Evolutionary conservation across 2,888 invertebrate species (phyloP).

Genomic region (Aplocera efformata): DNA sequence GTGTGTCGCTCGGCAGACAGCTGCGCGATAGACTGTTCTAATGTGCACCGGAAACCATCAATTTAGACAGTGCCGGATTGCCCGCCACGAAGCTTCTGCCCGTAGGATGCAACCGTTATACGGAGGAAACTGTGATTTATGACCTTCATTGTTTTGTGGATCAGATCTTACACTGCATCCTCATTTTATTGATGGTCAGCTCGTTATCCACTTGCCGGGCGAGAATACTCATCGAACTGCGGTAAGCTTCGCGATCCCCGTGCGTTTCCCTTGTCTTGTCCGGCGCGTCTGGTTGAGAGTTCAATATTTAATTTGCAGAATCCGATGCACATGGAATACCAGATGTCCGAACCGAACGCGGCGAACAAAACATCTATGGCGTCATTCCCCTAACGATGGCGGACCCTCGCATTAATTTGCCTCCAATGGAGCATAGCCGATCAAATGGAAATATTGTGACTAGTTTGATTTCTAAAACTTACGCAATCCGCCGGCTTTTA

Average conservation of each 20-base stretch:
- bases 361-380: conserved; percentile 50
- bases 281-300: conserved; percentile 21
- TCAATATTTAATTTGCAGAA: conserved; percentile 26
- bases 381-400: conserved; percentile 41
- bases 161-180: conserved; percentile 53
- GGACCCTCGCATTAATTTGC: conserved; percentile 46
- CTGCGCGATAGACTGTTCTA: conserved; percentile 69
- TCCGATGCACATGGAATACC: conserved; percentile 33
- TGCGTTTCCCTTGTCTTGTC: conserved; percentile 17
- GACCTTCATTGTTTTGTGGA: conserved; percentile 74
- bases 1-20: conserved; percentile 75
- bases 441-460: conserved; percentile 31
- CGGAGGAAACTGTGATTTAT: conserved; percentile 76
- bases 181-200: conserved; percentile 48
- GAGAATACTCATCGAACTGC: conserved; percentile 23
- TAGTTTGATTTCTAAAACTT: conserved; percentile 30
- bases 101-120: conserved; percentile 73
- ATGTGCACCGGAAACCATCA: conserved; percentile 77
- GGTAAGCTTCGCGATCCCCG: conserved; percentile 19
- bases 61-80: conserved; percentile 76
- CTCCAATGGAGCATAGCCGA: conserved; percentile 38
- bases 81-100: conserved; percentile 65
- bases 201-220: conserved; percentile 37
- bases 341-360: conserved; percentile 35
- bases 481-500: conserved; percentile 22